A percentile compares a stretch with the other conserved stretches of the same genome.
These are phyloP conservation scores for Caenorhabditis sp. DNA, from an alignment of 2,888 invertebrate genomes.

Conservation along the genomic window DNA sequence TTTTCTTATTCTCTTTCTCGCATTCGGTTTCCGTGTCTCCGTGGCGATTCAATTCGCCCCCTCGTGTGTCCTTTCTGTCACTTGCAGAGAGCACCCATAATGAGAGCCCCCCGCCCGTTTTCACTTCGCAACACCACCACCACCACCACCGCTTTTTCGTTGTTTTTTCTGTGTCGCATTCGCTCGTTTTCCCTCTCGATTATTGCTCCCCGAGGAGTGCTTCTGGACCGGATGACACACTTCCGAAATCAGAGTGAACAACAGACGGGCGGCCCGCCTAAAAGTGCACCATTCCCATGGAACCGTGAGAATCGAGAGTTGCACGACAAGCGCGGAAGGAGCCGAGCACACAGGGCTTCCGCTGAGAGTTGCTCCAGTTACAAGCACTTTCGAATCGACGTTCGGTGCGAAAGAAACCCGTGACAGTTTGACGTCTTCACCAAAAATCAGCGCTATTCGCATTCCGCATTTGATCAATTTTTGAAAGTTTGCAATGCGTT, in stretches of 20 bases:
- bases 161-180: slow-evolving; percentile 23
- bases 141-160: not conserved
- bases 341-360: too few species aligned
- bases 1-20: too few species aligned
- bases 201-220: slow-evolving; percentile 41
- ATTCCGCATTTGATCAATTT: too few species aligned
- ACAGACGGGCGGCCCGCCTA: not conserved
- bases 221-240: slow-evolving; percentile 18
- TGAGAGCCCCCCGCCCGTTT: not conserved
- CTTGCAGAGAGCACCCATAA: slow-evolving; percentile 26
- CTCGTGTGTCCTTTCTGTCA: slow-evolving; percentile 29
- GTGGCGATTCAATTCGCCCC: too few species aligned
- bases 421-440: too few species aligned
- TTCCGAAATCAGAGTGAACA: slow-evolving; percentile 19
- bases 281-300: slow-evolving; percentile 6
- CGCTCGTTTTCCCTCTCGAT: slow-evolving; percentile 18
- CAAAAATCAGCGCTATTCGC: too few species aligned
- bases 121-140: not conserved
- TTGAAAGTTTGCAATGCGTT: too few species aligned
- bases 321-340: too few species aligned
- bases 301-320: slow-evolving; percentile 19
- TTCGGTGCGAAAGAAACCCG: too few species aligned
- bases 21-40: too few species aligned
- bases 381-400: too few species aligned
- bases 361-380: too few species aligned